Evolutionary conservation across 2,888 invertebrate genomes (phyloP).

Genomic region (Netelia melanura): DNA sequence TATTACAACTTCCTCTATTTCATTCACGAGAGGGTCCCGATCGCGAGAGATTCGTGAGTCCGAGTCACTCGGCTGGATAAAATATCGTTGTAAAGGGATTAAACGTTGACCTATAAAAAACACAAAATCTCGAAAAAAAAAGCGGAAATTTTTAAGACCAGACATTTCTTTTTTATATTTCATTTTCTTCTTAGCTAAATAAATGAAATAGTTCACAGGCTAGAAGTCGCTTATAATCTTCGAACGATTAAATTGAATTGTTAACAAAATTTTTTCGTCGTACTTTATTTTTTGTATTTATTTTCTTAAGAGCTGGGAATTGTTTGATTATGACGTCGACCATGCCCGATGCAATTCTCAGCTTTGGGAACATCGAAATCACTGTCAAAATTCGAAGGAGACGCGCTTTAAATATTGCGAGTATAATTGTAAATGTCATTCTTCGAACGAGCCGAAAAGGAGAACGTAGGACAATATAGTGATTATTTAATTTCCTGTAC

Average conservation of each 20-base stretch:
- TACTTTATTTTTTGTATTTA: too few species aligned
- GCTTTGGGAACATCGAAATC: not conserved
- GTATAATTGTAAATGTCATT: conserved; percentile 62
- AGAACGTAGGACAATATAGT: conserved; percentile 42
- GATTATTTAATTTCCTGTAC: conserved; percentile 68
- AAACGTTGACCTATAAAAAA: not conserved
- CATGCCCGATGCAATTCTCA: not conserved
- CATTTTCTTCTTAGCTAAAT: not conserved
- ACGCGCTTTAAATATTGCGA: conserved; percentile 45
- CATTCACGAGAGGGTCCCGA: conserved; percentile 45
- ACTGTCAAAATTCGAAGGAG: conserved; percentile 36
- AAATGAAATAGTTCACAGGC: not conserved
- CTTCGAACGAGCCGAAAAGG: not conserved
- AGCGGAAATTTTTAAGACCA: not conserved
- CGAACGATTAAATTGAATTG: too few species aligned
- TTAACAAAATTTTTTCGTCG: too few species aligned
- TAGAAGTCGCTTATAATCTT: too few species aligned
- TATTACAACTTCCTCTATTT: conserved; percentile 69
- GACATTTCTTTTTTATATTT: not conserved
- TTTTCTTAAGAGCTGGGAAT: too few species aligned
- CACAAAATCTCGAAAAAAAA: not conserved
- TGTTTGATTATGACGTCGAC: not conserved
- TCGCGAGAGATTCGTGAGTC: conserved; percentile 60
- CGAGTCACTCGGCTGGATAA: conserved; percentile 59
- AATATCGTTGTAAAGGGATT: conserved; percentile 39